phyloP scores from a whole-genome alignment of 2,113 vertebrate genomes.

The Lathamus discolor region DNA sequence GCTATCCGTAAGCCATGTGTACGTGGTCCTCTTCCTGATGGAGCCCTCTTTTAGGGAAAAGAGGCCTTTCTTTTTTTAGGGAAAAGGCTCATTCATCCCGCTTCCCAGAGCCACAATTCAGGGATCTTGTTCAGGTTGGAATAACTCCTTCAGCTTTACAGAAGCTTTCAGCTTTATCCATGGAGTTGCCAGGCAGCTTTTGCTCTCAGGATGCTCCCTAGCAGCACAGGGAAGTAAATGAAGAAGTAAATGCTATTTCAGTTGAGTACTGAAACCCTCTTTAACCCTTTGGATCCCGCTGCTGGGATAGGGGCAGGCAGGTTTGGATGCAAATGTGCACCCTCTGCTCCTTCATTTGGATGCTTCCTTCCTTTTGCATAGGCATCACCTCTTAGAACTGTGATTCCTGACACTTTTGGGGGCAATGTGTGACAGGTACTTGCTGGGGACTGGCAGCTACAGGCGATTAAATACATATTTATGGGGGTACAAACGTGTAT shows the following conservation, averaged over 20 bases:
- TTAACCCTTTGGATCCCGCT: too few relatives aligned
- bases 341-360: background rate
- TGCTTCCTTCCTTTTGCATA: background rate
- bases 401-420: background rate
- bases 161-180: background rate
- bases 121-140: background rate
- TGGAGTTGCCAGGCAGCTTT: background rate
- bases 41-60: background rate
- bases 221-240: background rate
- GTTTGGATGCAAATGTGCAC: rapidly evolving
- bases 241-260: background rate
- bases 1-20: background rate
- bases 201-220: background rate
- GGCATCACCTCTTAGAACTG: background rate
- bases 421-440: background rate
- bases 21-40: background rate
- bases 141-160: background rate
- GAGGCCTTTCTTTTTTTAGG: background rate
- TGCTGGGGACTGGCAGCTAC: background rate
- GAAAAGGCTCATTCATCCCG: background rate
- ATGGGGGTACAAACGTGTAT: background rate
- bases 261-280: background rate
- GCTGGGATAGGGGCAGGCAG: background rate
- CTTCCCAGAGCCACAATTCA: background rate
- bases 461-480: background rate